Evolutionary conservation across 2,797 vertebrate species (phyloP).

Genomic region (Argentina silus): DNA sequence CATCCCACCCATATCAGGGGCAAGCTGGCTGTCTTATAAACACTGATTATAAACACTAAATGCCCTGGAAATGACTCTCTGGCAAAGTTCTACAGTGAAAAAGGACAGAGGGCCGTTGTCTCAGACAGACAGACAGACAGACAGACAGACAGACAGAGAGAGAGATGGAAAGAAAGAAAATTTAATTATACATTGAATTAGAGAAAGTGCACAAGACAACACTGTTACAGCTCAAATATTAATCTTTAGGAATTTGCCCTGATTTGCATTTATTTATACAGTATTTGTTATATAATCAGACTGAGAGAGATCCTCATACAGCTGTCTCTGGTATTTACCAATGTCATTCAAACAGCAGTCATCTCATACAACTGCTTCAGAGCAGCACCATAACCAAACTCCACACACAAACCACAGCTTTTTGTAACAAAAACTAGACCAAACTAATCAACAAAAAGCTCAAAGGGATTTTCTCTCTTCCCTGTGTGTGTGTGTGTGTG

Average conservation of each 20-base stretch:
- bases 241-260: neutral
- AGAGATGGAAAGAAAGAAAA: neutral
- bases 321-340: constrained; percentile 12
- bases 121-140: neutral
- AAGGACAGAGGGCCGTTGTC: constrained; percentile 28
- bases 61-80: constrained; percentile 55
- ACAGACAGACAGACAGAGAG: neutral
- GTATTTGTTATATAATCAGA: neutral
- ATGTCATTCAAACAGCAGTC: constrained; percentile 7
- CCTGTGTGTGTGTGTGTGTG: no score
- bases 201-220: neutral
- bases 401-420: neutral
- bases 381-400: neutral
- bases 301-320: neutral
- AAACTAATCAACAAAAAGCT: neutral
- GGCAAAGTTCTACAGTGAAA: constrained; percentile 30
- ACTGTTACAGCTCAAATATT: neutral
- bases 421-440: neutral
- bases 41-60: constrained; percentile 59
- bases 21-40: constrained; percentile 71
- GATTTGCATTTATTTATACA: constrained; percentile 6
- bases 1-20: constrained; percentile 67
- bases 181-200: no score
- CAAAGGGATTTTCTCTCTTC: neutral
- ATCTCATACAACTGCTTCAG: constrained; percentile 10